phyloP scores from a whole-genome alignment of 2,113 vertebrate genomes.

The Athene cunicularia region DNA sequence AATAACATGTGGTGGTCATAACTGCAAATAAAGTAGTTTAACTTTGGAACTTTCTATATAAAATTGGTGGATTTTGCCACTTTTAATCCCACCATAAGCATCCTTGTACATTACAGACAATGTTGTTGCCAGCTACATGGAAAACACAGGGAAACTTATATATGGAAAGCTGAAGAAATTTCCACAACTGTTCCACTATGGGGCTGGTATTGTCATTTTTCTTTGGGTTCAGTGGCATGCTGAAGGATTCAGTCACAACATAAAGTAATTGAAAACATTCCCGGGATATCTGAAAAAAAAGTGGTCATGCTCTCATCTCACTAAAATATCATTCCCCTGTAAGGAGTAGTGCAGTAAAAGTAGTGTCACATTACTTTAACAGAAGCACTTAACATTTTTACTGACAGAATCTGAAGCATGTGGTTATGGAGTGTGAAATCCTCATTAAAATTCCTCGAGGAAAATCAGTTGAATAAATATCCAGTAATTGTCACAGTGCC shows the following conservation, averaged over 20 bases:
- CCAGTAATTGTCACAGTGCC: constrained; percentile 15
- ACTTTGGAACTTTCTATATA: constrained; percentile 24
- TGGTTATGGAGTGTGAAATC: constrained; percentile 73
- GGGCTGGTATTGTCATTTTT: neutral
- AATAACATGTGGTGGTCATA: constrained; percentile 19
- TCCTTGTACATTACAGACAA: neutral
- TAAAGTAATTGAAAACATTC: constrained; percentile 62
- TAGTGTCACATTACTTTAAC: constrained; percentile 51
- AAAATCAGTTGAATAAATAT: constrained; percentile 56
- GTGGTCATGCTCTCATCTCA: constrained; percentile 2
- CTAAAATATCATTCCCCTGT: constrained; percentile 44
- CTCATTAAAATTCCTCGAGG: constrained; percentile 67
- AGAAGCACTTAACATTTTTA: constrained; percentile 72
- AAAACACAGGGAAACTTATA: constrained; percentile 1
- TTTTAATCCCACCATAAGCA: neutral
- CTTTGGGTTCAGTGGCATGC: neutral
- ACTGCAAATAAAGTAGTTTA: constrained; percentile 57
- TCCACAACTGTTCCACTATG: neutral
- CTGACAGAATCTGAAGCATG: constrained; percentile 52
- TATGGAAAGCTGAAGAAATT: neutral
- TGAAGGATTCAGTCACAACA: constrained; percentile 31
- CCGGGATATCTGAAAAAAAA: constrained; percentile 23
- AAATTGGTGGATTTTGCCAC: constrained; percentile 13
- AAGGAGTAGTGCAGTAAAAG: constrained; percentile 38
- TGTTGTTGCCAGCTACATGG: constrained; percentile 12